phyloP scores from a whole-genome alignment of 2,888 invertebrate species.

The Drosophila greeni region DNA sequence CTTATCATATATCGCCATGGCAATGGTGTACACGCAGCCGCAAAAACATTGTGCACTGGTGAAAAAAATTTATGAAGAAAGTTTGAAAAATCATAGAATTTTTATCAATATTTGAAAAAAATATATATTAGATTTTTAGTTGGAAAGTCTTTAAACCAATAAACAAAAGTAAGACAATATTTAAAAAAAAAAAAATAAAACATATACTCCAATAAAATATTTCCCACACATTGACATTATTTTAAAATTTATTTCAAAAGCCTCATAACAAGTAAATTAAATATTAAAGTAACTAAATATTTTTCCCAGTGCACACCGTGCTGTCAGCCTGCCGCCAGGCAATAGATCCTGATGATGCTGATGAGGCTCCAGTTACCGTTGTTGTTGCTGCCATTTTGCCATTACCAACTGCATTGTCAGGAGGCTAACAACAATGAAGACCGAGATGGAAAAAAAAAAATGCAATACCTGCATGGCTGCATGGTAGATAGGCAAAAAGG shows the following conservation, averaged over 20 bases:
- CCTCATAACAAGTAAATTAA: no score
- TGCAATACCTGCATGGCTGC: constrained; percentile 10
- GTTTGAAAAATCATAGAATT: background rate
- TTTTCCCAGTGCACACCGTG: constrained; percentile 10
- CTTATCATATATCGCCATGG: constrained; percentile 20
- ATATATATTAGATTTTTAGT: no score
- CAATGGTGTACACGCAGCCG: background rate
- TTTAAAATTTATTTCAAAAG: background rate
- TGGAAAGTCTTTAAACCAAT: no score
- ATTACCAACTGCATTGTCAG: constrained; percentile 45
- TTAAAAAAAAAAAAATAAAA: no score
- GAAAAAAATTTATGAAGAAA: background rate
- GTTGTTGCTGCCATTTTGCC: constrained; percentile 29
- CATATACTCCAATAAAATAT: no score
- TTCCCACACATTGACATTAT: no score
- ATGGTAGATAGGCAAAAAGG: background rate
- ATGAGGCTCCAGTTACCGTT: constrained; percentile 42
- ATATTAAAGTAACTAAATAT: background rate
- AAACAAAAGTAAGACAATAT: no score
- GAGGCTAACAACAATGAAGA: constrained; percentile 25
- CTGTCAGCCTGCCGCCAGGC: constrained; percentile 22
- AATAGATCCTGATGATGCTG: constrained; percentile 45
- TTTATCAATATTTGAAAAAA: background rate
- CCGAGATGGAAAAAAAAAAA: constrained; percentile 10
- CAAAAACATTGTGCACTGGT: background rate